phyloP scores from a whole-genome alignment of 2,797 vertebrate genomes.

The Myotis vivesi region DNA sequence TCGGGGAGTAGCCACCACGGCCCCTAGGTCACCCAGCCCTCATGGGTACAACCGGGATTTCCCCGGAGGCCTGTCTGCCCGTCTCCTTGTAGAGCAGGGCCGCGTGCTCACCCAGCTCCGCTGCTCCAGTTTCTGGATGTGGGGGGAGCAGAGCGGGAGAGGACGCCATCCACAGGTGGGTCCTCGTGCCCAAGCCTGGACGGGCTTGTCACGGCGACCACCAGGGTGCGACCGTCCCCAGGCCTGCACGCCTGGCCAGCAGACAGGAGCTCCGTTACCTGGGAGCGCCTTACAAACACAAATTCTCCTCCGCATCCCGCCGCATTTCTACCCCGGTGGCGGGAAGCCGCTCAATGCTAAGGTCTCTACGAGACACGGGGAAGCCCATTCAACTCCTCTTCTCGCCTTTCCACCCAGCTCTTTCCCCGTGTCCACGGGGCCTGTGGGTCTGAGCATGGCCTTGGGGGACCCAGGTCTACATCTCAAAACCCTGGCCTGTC shows the following conservation, averaged over 20 bases:
- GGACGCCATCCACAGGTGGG: too few species aligned
- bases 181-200: neutral
- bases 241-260: neutral
- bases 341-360: neutral
- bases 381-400: neutral
- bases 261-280: neutral
- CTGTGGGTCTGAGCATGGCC: neutral
- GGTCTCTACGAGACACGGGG: neutral
- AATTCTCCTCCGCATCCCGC: neutral
- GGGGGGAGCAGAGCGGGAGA: neutral
- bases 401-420: neutral
- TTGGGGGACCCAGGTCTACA: too few species aligned
- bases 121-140: neutral
- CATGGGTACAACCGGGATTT: neutral
- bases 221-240: neutral
- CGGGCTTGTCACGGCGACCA: neutral
- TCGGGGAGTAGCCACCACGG: neutral
- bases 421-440: neutral
- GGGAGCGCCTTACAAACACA: neutral
- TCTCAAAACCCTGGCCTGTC: neutral
- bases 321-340: neutral
- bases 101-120: neutral
- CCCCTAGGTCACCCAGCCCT: neutral
- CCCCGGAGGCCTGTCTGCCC: neutral
- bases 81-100: neutral